phyloP scores from a whole-genome alignment of 1,140 invertebrate species.

The Lordiphosa clarofinis region DNA sequence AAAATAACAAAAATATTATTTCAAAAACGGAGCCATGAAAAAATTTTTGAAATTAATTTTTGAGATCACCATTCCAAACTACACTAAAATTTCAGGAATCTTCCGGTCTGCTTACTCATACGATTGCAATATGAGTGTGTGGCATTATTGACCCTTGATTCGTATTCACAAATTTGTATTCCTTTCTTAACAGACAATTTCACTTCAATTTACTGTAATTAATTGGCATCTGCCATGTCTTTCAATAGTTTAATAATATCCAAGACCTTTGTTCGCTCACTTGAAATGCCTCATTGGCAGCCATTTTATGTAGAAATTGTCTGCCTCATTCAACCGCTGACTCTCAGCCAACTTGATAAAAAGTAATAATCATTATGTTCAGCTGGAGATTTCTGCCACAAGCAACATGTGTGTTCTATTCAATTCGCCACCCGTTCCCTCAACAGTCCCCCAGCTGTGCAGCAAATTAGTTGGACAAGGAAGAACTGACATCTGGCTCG shows the following conservation, averaged over 20 bases:
- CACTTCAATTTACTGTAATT: constrained; percentile 24
- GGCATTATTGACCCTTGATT: constrained; percentile 39
- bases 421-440: neutral
- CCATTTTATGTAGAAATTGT: constrained; percentile 12
- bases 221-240: constrained; percentile 24
- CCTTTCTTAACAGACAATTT: neutral
- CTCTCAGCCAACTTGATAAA: constrained; percentile 52
- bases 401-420: constrained; percentile 34
- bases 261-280: no score
- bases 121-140: neutral
- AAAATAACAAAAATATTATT: no score
- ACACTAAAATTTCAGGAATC: no score
- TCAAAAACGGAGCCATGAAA: no score
- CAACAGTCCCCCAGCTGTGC: neutral
- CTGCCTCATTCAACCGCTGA: constrained; percentile 2
- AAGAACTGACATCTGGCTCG: constrained; percentile 55
- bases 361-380: constrained; percentile 65
- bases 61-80: no score
- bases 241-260: constrained; percentile 25
- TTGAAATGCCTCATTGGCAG: constrained; percentile 27
- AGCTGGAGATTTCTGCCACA: constrained; percentile 44
- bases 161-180: neutral
- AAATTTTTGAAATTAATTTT: no score
- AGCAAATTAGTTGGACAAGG: constrained; percentile 49
- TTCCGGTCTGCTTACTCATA: no score